These are phyloP conservation scores for Peromyscus melanophrys DNA, from an alignment of 2,797 vertebrate species.

Conservation along the genomic window DNA sequence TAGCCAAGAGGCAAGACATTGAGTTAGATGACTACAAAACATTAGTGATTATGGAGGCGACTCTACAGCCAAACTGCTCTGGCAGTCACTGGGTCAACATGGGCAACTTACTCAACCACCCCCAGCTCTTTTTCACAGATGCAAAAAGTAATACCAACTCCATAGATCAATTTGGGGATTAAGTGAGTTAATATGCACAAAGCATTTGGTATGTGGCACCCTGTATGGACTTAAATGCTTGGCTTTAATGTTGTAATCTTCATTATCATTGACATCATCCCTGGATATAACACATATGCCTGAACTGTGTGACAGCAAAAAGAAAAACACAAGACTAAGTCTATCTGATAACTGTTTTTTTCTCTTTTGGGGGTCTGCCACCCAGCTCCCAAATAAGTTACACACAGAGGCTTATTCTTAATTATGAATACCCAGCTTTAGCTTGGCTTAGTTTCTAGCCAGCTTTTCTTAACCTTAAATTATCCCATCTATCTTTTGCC, in stretches of 20 bases:
- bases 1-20: slow-evolving; percentile 67
- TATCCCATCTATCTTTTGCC: no score
- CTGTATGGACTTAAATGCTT: neutral
- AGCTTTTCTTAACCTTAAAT: no score
- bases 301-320: neutral
- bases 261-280: neutral
- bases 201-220: neutral
- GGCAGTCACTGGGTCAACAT: neutral
- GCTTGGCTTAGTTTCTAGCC: no score
- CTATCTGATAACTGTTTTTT: neutral
- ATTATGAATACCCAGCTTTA: no score
- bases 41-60: neutral
- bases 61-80: neutral
- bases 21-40: slow-evolving; percentile 28
- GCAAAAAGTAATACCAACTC: neutral
- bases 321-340: neutral
- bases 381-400: no score
- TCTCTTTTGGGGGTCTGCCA: no score
- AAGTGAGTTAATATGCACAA: slow-evolving; percentile 2
- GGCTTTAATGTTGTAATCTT: neutral
- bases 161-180: neutral
- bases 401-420: no score
- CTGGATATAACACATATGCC: neutral
- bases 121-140: neutral
- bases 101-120: neutral